Evolutionary conservation across 1,140 invertebrate genomes (phyloP), one percentile per base, ranked within the genome.

Genomic region (Heliconius hermathena): DNA sequence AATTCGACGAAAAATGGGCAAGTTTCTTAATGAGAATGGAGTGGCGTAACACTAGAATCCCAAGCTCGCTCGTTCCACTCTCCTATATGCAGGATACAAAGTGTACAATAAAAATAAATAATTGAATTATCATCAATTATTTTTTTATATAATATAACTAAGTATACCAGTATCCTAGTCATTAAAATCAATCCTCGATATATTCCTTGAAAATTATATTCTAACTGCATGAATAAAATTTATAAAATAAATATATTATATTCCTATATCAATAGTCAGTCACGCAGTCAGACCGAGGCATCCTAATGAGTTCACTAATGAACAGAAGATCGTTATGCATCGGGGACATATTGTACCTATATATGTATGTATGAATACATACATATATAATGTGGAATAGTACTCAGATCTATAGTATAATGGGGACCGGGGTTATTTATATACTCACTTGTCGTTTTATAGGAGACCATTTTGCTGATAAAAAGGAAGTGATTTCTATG

Each of bases 291-390:
- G 60, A 66, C n/a, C 60, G 22, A 70, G 36, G 72, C 72, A 74
- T 78, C 72, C 72, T 78, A 78, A 78, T 78, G 77, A 74, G 72
- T 60, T 3, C 76, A 71, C 57, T 78, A 78, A 78, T 78, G 77
- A 78, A 74, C 72, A 41, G 54, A 26, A 52, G 77, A 72, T 75
- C 74, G 74, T 66, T 72, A 72, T 41, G 36, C 71, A n/a, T 66
- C 22, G 60, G 60, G 1, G 60, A 29, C 22, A 66, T 29, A 66
- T 66, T 66, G 11, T 66, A 57, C 41, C 0, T 57, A 22, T 26
- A 66, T 29, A 29, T 26, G 60, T 26, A 26, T 26, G 22, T 66
- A 29, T 60, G 41, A 13, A 46, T 46, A 46, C 41, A 60, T 11
- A 22, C 9, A 22, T 60, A 60, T 60, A 22, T 60, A n/a, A n/a